phyloP scores from a whole-genome alignment of 1,140 invertebrate species.

The Choristoneura fumiferana region DNA sequence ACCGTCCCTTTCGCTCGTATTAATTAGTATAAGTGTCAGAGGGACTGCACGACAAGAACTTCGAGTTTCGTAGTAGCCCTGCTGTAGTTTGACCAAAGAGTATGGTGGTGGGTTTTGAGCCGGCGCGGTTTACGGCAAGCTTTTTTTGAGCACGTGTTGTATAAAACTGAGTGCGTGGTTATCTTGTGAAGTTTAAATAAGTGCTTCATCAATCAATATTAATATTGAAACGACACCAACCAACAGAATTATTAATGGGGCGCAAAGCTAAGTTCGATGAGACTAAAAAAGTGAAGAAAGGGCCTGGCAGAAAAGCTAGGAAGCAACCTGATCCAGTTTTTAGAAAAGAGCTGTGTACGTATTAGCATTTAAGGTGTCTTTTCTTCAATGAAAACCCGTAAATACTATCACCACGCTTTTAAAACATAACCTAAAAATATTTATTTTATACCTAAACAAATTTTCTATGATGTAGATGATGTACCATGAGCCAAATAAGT shows the following conservation, averaged over 20 bases:
- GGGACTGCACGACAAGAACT: too few species aligned
- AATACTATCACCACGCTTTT: neutral
- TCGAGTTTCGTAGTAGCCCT: too few species aligned
- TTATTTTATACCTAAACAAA: too few species aligned
- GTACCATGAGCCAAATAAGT: too few species aligned
- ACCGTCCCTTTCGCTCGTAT: too few species aligned
- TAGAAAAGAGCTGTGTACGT: constrained; percentile 78
- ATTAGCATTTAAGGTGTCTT: constrained; percentile 22
- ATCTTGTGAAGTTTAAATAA: neutral
- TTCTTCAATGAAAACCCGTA: neutral
- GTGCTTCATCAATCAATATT: neutral
- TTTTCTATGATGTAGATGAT: too few species aligned
- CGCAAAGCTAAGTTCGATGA: constrained; percentile 90
- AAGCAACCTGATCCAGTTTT: constrained; percentile 90
- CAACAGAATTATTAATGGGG: constrained; percentile 82
- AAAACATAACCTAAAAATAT: constrained; percentile 2
- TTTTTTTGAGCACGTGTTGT: constrained; percentile 14
- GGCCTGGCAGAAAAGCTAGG: constrained; percentile 89
- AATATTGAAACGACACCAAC: neutral
- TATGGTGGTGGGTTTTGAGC: too few species aligned
- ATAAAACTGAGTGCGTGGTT: constrained; percentile 1
- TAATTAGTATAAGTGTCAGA: too few species aligned
- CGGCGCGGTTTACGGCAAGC: constrained; percentile 13
- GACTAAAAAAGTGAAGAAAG: constrained; percentile 85
- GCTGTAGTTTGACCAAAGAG: too few species aligned